A percentile compares a stretch with the other conserved stretches of the same genome.
Conservation (phyloP, 2,888 invertebrate species). For the Coelinius sp. region DNA sequence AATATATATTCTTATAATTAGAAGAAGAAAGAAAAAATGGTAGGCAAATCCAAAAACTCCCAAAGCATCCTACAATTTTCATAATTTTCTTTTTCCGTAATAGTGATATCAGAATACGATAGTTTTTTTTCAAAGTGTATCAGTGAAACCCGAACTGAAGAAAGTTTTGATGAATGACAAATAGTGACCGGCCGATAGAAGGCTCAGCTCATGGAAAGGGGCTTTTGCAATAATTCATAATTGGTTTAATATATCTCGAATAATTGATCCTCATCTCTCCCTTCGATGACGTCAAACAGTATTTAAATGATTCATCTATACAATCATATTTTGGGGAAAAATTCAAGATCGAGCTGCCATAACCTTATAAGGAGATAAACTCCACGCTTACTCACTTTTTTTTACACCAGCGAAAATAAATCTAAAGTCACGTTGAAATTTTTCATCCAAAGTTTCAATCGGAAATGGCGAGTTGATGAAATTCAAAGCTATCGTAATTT, state of each 20-base stretch:
- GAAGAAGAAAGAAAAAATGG: conserved; percentile 24
- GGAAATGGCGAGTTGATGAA: not conserved
- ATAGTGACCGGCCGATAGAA: not conserved
- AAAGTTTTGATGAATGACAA: not conserved
- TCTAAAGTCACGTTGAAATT: not conserved
- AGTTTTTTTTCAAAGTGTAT: conserved; percentile 4
- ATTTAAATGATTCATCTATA: not conserved
- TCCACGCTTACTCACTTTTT: not conserved
- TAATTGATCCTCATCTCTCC: not conserved
- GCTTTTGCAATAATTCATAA: not conserved
- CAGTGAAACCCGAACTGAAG: not conserved
- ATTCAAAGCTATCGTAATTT: too few relatives aligned
- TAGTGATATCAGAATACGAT: not conserved
- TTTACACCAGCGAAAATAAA: not conserved
- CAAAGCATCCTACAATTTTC: not conserved
- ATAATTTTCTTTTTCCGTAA: not conserved
- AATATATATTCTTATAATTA: not conserved
- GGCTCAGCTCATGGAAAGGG: not conserved
- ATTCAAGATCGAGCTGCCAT: not conserved
- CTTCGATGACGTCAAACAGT: not conserved
- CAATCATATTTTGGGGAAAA: not conserved
- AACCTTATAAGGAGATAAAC: conserved; percentile 17
- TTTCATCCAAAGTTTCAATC: not conserved
- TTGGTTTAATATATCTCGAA: not conserved
- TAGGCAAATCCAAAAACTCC: conserved; percentile 6